phyloP scores from a whole-genome alignment of 2,113 vertebrate genomes.

The Scatophagus argus region DNA sequence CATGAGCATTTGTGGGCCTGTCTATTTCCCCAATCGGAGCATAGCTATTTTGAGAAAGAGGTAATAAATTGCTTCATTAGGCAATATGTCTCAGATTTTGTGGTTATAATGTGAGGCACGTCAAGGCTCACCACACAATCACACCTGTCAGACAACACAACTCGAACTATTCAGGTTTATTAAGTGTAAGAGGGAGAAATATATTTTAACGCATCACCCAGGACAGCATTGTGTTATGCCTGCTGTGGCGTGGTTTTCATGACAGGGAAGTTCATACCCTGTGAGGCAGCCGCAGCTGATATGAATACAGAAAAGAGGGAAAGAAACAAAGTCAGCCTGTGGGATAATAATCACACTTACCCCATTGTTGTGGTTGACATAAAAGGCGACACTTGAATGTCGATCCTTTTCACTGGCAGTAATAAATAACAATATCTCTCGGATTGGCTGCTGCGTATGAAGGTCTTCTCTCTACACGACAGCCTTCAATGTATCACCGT shows the following conservation, averaged over 20 bases:
- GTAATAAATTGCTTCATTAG: neutral
- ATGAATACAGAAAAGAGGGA: constrained; percentile 44
- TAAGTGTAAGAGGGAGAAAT: constrained; percentile 2
- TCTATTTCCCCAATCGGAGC: neutral
- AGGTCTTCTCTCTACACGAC: constrained; percentile 69
- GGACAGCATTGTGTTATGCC: constrained; percentile 37
- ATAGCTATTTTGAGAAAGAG: neutral
- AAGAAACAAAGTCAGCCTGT: constrained; percentile 26
- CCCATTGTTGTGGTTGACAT: constrained; percentile 78
- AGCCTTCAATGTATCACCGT: constrained; percentile 62
- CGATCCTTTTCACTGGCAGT: constrained; percentile 46
- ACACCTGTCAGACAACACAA: constrained; percentile 14
- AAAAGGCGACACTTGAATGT: constrained; percentile 55
- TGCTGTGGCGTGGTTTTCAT: constrained; percentile 47
- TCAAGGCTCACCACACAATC: constrained; percentile 23
- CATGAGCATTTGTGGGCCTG: constrained; percentile 3
- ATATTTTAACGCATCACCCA: constrained; percentile 37
- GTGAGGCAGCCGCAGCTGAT: constrained; percentile 52
- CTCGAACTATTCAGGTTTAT: constrained; percentile 2
- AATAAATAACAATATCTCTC: constrained; percentile 51
- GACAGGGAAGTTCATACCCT: constrained; percentile 55
- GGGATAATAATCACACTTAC: constrained; percentile 72
- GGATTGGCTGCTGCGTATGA: constrained; percentile 72
- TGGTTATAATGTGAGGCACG: constrained; percentile 25
- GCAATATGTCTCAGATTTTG: neutral